Evolutionary conservation across 2,888 invertebrate species (phyloP).

Genomic region (Amiota minor): DNA sequence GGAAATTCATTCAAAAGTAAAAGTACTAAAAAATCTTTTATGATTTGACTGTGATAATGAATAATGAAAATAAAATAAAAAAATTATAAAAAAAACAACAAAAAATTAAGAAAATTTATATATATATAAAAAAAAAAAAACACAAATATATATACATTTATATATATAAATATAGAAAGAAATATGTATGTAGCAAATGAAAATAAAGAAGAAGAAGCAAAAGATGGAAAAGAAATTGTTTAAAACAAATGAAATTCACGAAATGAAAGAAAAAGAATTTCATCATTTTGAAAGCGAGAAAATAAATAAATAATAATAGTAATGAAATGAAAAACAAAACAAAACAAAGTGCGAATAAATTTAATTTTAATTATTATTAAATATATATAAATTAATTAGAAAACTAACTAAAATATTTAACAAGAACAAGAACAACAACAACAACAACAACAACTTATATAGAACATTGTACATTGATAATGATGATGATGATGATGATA

Average conservation of each 20-base stretch:
- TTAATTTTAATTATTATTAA: neutral
- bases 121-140: constrained; percentile 58
- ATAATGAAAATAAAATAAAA: constrained; percentile 62
- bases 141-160: constrained; percentile 40
- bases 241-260: constrained; percentile 43
- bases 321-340: constrained; percentile 34
- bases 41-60: constrained; percentile 74
- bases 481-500: constrained; percentile 6
- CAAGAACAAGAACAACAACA: no score
- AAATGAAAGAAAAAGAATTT: constrained; percentile 46
- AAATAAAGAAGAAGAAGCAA: constrained; percentile 40
- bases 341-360: constrained; percentile 18
- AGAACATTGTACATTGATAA: neutral
- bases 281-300: constrained; percentile 36
- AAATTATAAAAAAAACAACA: constrained; percentile 31
- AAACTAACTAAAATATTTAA: no score
- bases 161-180: constrained; percentile 50
- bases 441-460: no score
- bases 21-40: constrained; percentile 71
- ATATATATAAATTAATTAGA: no score
- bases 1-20: constrained; percentile 67
- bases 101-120: constrained; percentile 39
- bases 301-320: constrained; percentile 32
- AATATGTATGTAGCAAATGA: constrained; percentile 47
- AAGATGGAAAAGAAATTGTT: constrained; percentile 59